These are phyloP conservation scores for Eumerus sabulonum DNA, from an alignment of 2,888 invertebrate genomes.

Conservation along the genomic window DNA sequence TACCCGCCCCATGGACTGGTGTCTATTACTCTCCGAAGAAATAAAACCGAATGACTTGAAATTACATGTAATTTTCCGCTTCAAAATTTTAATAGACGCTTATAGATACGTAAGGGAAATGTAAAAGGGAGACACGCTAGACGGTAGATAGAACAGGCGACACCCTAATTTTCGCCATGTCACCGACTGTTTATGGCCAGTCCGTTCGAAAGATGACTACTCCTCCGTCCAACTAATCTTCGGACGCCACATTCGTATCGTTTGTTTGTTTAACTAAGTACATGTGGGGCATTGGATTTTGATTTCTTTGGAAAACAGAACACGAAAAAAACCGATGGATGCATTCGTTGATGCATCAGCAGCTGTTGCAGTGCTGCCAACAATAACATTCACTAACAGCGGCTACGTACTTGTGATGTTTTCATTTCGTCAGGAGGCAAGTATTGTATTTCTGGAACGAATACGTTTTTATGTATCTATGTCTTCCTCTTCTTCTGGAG, in stretches of 20 bases:
- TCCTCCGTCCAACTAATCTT: constrained; percentile 53
- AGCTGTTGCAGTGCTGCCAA: constrained; percentile 60
- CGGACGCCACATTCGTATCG: neutral
- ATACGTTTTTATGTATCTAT: neutral
- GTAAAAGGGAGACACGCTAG: constrained; percentile 32
- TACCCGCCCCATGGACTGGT: neutral
- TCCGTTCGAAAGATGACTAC: neutral
- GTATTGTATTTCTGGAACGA: constrained; percentile 28
- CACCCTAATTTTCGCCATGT: constrained; percentile 67
- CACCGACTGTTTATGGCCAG: constrained; percentile 29
- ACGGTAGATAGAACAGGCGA: constrained; percentile 17
- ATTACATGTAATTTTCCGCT: constrained; percentile 68
- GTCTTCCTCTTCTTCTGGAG: constrained; percentile 8
- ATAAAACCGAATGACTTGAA: constrained; percentile 35
- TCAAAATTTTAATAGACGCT: constrained; percentile 63
- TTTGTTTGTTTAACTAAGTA: constrained; percentile 57
- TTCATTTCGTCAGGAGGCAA: constrained; percentile 42
- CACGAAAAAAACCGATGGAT: constrained; percentile 28
- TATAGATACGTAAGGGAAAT: constrained; percentile 44
- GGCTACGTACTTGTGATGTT: constrained; percentile 56
- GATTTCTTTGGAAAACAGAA: constrained; percentile 36
- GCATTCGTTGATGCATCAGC: constrained; percentile 62
- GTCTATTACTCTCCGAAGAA: constrained; percentile 37
- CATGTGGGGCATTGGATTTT: constrained; percentile 48
- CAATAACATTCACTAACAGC: constrained; percentile 54